These are phyloP conservation scores for Myiotriccus ornatus DNA, from an alignment of 2,797 vertebrate species.

Conservation along the genomic window DNA sequence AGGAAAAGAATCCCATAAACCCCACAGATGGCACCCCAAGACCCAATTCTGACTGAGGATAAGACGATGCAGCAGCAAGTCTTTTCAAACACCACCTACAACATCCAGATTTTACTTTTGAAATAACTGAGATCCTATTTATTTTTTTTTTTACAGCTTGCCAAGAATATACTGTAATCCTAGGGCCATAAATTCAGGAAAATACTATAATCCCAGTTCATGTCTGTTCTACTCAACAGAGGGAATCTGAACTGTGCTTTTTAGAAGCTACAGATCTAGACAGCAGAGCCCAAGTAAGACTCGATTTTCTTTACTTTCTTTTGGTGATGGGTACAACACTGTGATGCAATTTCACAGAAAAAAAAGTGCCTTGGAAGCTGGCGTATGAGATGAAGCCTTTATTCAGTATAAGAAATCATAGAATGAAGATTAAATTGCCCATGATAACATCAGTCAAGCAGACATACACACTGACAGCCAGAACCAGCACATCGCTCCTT, in stretches of 20 bases:
- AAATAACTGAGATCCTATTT: background rate
- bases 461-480: background rate
- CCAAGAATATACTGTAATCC: background rate
- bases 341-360: background rate
- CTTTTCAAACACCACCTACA: background rate
- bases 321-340: background rate
- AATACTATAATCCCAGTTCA: background rate
- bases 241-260: background rate
- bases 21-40: background rate
- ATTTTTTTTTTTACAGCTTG: background rate
- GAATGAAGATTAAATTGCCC: background rate
- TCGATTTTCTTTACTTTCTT: background rate
- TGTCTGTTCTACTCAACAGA: background rate
- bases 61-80: background rate
- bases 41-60: background rate
- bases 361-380: background rate
- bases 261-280: background rate
- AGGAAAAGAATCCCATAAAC: background rate
- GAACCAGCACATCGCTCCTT: background rate
- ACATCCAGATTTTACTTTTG: background rate
- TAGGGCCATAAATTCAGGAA: background rate
- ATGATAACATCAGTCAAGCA: background rate
- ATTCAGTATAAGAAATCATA: background rate
- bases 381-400: background rate
- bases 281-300: background rate